phyloP scores from a whole-genome alignment of 2,888 invertebrate species.

The Lasiommata megera region DNA sequence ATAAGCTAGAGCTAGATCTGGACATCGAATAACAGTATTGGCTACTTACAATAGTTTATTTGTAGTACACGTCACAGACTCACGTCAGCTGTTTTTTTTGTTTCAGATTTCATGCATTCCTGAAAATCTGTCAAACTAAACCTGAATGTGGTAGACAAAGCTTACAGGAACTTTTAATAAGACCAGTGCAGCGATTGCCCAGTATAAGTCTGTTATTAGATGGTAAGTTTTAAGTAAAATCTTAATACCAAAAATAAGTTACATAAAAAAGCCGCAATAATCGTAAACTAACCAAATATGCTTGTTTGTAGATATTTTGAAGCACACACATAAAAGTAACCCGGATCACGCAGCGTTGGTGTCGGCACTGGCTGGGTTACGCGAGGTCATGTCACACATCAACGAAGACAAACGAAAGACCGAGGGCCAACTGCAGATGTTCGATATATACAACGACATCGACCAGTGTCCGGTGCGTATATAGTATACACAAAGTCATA shows the following conservation, averaged over 20 bases:
- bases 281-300: not conserved
- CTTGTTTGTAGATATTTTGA: conserved; percentile 88
- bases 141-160: conserved; percentile 98
- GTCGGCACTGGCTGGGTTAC: conserved; percentile 92
- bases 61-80: too few relatives aligned
- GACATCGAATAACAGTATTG: too few relatives aligned
- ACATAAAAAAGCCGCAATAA: not conserved
- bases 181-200: conserved; percentile 98
- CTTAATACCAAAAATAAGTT: not conserved
- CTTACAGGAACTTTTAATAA: conserved; percentile 96
- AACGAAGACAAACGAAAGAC: conserved; percentile 99
- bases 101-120: conserved; percentile 95
- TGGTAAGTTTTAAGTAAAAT: conserved; percentile 81
- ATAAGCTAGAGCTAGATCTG: too few relatives aligned
- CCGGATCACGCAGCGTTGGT: conserved; percentile 93
- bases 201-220: conserved; percentile 96
- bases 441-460: conserved; percentile 98
- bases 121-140: conserved; percentile 96
- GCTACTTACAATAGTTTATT: too few relatives aligned
- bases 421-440: conserved; percentile 97
- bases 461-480: conserved; percentile 94
- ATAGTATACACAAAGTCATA: not conserved
- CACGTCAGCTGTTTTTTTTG: too few relatives aligned
- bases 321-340: conserved; percentile 93
- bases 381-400: conserved; percentile 97